Evolutionary conservation across 2,888 invertebrate genomes (phyloP).

Genomic region (Meghimatium bilineatum): DNA sequence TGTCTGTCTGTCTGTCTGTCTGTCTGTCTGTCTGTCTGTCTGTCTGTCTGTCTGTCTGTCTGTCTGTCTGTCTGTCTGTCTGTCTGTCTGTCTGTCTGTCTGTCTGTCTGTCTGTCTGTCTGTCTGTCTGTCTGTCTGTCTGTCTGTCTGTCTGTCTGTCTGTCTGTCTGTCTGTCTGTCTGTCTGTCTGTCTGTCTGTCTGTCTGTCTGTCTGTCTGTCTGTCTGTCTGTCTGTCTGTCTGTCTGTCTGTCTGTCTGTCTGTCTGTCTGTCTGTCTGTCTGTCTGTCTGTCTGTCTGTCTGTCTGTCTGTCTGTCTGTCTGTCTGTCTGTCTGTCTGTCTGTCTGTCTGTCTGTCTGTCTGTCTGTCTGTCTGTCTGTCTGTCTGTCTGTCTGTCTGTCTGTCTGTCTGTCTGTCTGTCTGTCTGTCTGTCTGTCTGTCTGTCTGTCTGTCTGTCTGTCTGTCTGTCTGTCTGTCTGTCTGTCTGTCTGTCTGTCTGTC

Average conservation of each 20-base stretch:
- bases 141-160: conserved; percentile 11
- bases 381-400: conserved; percentile 13
- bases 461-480: conserved; percentile 10
- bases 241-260: conserved; percentile 14
- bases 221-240: conserved; percentile 15
- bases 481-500: conserved; percentile 14
- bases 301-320: conserved; percentile 16
- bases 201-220: conserved; percentile 13
- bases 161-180: conserved; percentile 19
- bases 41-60: conserved; percentile 18
- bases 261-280: conserved; percentile 14
- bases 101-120: conserved; percentile 10
- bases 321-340: conserved; percentile 6
- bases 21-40: conserved; percentile 13
- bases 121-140: conserved; percentile 14
- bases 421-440: conserved; percentile 12
- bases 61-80: conserved; percentile 12
- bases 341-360: conserved; percentile 22
- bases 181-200: conserved; percentile 5
- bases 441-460: conserved; percentile 16
- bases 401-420: conserved; percentile 18
- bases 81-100: conserved; percentile 16
- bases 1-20: conserved; percentile 5
- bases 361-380: conserved; percentile 5
- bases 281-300: conserved; percentile 10